Percentiles rank a stretch among this genome's conserved stretches.
phyloP scores from a whole-genome alignment of 1,140 invertebrate genomes.

The Mesaphorura yosii region DNA sequence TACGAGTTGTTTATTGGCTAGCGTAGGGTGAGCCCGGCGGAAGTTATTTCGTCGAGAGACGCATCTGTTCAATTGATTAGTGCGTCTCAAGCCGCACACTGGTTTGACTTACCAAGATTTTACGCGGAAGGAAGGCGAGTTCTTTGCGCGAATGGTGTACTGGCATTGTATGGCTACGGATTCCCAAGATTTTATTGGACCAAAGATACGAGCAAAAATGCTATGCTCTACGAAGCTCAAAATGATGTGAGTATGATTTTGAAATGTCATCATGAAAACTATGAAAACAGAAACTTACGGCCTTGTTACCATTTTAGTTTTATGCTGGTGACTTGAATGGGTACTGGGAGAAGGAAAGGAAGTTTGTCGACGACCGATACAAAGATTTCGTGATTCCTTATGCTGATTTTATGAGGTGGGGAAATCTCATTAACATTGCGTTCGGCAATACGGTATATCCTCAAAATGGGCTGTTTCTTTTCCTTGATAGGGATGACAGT shows the following conservation, averaged over 20 bases:
- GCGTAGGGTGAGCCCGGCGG: slow-evolving; percentile 21
- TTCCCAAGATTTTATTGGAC: slow-evolving; percentile 2
- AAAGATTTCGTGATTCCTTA: slow-evolving; percentile 16
- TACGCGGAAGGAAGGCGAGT: slow-evolving; percentile 38
- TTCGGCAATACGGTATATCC: neutral
- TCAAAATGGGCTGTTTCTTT: neutral
- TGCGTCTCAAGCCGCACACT: slow-evolving; percentile 36
- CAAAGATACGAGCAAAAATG: neutral
- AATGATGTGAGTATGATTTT: slow-evolving; percentile 1
- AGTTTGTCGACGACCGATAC: slow-evolving; percentile 24
- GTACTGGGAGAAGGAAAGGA: slow-evolving; percentile 22
- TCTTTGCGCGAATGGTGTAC: slow-evolving; percentile 36
- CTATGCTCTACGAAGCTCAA: neutral
- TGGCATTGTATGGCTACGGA: slow-evolving; percentile 30
- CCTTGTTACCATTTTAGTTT: slow-evolving; percentile 11
- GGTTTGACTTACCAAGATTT: slow-evolving; percentile 41
- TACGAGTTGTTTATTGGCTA: too few relatives aligned
- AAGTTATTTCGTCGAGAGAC: slow-evolving; percentile 35
- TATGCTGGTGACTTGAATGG: slow-evolving; percentile 16
- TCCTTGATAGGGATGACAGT: slow-evolving; percentile 18
- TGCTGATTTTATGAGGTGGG: slow-evolving; percentile 15
- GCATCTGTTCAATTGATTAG: slow-evolving; percentile 35
- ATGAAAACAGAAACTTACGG: too few relatives aligned
- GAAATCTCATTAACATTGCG: neutral
- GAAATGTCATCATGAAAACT: neutral